These are phyloP conservation scores for Mesembrinibis cayennensis DNA, from an alignment of 2,113 vertebrate species.

Conservation along the genomic window DNA sequence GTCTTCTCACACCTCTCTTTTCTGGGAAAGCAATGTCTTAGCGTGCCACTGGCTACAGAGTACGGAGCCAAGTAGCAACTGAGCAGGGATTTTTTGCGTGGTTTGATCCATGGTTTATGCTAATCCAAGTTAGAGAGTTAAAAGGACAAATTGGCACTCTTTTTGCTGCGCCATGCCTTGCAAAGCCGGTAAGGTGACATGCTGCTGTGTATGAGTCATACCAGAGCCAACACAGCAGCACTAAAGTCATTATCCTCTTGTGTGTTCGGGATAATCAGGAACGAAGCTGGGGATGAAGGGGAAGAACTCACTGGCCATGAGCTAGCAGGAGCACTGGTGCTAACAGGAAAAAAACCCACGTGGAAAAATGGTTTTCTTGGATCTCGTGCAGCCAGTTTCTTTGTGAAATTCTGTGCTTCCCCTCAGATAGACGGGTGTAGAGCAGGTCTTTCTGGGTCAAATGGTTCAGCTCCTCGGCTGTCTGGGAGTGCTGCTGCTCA, in stretches of 20 bases:
- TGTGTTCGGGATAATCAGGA: neutral
- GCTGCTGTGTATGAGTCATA: neutral
- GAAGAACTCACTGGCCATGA: neutral
- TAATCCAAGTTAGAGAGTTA: neutral
- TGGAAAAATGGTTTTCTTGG: neutral
- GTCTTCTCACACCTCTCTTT: neutral
- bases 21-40: neutral
- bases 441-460: neutral
- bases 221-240: neutral
- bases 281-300: neutral
- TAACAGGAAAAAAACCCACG: accelerated
- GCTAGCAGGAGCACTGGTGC: neutral
- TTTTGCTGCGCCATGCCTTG: neutral
- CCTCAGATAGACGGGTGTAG: neutral
- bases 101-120: neutral
- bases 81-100: neutral
- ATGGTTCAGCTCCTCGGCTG: neutral
- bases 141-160: neutral
- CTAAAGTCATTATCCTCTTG: neutral
- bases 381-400: accelerated
- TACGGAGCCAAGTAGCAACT: neutral
- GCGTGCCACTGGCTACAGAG: neutral
- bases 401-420: neutral
- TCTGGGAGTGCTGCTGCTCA: neutral
- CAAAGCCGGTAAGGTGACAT: neutral